These are phyloP conservation scores for Sussaba pulchella DNA, from an alignment of 2,888 invertebrate species.

Conservation along the genomic window DNA sequence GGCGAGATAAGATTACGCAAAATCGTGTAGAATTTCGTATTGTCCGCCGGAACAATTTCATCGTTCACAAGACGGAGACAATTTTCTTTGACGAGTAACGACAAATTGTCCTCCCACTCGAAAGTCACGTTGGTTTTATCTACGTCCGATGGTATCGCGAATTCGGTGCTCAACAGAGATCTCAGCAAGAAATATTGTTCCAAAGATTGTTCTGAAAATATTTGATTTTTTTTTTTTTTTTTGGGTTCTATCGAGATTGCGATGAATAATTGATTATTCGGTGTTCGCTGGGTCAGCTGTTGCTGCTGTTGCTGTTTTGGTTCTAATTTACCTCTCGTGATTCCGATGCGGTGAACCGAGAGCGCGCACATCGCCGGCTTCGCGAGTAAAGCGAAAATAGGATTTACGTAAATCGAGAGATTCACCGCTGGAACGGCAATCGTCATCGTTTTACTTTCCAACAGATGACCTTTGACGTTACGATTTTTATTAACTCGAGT, in stretches of 20 bases:
- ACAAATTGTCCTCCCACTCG: slow-evolving; percentile 77
- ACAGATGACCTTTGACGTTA: slow-evolving; percentile 86
- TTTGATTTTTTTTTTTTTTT: too few relatives aligned
- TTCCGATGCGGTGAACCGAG: slow-evolving; percentile 79
- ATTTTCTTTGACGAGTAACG: slow-evolving; percentile 73
- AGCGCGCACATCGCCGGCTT: slow-evolving; percentile 87
- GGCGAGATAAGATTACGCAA: slow-evolving; percentile 88
- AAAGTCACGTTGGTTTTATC: slow-evolving; percentile 69
- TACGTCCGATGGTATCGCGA: slow-evolving; percentile 75
- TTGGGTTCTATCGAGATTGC: too few relatives aligned
- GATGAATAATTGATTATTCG: too few relatives aligned
- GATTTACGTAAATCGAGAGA: slow-evolving; percentile 91
- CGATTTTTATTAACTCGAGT: slow-evolving; percentile 68
- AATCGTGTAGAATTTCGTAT: slow-evolving; percentile 85
- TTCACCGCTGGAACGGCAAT: slow-evolving; percentile 89
- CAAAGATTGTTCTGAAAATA: slow-evolving; percentile 75
- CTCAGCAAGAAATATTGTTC: slow-evolving; percentile 77
- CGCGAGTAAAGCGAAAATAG: slow-evolving; percentile 89
- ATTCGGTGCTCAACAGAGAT: slow-evolving; percentile 78
- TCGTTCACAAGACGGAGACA: slow-evolving; percentile 69
- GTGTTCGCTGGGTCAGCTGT: too few relatives aligned
- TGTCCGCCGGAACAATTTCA: slow-evolving; percentile 82
- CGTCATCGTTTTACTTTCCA: slow-evolving; percentile 89
- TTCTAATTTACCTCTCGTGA: slow-evolving; percentile 78
- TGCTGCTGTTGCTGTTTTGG: too few relatives aligned